Evolutionary conservation across 1,140 invertebrate species (phyloP), one percentile per base, ranked within the genome.

Genomic region (Lasioglossum baleicum): DNA sequence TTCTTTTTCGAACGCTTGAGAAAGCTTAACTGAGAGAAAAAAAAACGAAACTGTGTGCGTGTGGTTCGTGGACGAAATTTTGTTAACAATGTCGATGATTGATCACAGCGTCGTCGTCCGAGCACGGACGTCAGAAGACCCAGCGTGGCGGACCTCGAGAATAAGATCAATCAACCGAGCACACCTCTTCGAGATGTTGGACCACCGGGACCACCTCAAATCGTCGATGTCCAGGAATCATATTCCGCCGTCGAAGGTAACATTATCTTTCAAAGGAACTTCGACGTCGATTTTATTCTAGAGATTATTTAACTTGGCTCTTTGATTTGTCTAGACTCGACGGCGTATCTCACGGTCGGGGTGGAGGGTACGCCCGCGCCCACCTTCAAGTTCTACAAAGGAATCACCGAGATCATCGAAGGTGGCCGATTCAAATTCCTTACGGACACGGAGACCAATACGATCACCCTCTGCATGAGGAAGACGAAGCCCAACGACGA

Each of bases 401-500:
- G 95, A 90, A 94, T 92, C 80, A 96, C 96, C 8, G 97, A 99
- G 92, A 97, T 99, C 84, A 96, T 97, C 85, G 97, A 98, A 91
- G 97, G 97, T 78, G 98, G 98, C 84, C 95, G 98, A 76, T 98
- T 98, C 93, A 98, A 98, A 90, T 97, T 98, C 90, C 93, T 97
- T 65, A 98, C 98, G 15, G 97, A 99, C 92, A 96, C 97, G 42
- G 96, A 97, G 88, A 96, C 95, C 63, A 98, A 98, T 90, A 95
- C 96, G 44, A 97, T 99, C 84, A 98, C 97, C 35, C 94, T 99
- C 66, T 98, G 97, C 91, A 99, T 99, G 93, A 95, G 97, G 88
- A 99, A 99, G 94, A 95, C 97, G 82, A 98, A 99, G 91, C 96
- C 97, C 17, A 98, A 97, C 89, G 99, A 99, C 96, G 99, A 99